phyloP scores from a whole-genome alignment of 1,140 invertebrate genomes.

The Hydropsyche tenuis region DNA sequence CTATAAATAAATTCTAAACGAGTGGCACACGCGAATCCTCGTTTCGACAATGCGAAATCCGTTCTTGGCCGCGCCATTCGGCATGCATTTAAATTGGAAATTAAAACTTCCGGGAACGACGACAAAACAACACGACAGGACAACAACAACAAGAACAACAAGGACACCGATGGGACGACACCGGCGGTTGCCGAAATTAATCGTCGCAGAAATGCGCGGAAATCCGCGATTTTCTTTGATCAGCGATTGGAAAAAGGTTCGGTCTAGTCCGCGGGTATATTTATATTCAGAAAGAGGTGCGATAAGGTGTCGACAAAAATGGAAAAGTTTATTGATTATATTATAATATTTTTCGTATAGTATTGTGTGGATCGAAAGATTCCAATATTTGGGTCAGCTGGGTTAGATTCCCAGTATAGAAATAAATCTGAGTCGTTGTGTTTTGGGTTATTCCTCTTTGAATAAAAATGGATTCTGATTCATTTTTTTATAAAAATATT shows the following conservation, averaged over 20 bases:
- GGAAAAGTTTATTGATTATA: neutral
- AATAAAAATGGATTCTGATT: no score
- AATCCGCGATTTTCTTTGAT: slow-evolving; percentile 41
- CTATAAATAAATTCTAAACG: no score
- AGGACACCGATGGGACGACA: neutral
- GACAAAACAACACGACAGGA: neutral
- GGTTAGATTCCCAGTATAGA: no score
- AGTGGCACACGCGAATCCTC: no score
- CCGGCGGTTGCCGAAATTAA: neutral
- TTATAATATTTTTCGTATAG: no score
- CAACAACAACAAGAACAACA: neutral
- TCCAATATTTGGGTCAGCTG: no score
- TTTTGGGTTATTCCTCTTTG: no score
- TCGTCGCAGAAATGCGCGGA: neutral
- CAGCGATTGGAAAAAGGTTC: slow-evolving; percentile 43
- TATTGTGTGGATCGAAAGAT: no score
- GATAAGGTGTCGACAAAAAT: neutral
- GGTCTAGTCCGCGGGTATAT: slow-evolving; percentile 19
- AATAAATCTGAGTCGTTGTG: no score
- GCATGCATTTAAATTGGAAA: slow-evolving; percentile 48
- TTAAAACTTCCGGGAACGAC: slow-evolving; percentile 43
- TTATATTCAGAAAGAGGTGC: slow-evolving; percentile 41
- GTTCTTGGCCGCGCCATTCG: slow-evolving; percentile 25
- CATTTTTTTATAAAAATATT: no score
- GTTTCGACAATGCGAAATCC: no score